Conservation (phyloP, 1,140 invertebrate genomes). For the Micrasema longulum region DNA sequence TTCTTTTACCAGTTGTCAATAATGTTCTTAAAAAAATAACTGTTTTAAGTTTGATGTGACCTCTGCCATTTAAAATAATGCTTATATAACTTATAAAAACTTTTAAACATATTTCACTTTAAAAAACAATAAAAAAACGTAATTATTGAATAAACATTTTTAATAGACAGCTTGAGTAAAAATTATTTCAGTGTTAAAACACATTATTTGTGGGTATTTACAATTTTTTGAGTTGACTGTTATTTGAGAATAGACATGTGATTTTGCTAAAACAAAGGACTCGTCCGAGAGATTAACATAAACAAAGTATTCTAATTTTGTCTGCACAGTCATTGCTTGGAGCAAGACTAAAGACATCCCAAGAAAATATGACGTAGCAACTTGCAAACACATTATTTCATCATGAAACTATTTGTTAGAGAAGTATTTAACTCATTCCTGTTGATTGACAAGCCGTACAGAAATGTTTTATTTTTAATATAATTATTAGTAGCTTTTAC, state of each 20-base stretch:
- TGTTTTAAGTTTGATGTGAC: too few species aligned
- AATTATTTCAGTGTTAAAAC: too few species aligned
- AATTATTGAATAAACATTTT: too few species aligned
- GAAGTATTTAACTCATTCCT: neutral
- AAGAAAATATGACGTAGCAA: neutral
- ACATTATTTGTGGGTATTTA: neutral
- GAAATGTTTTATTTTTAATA: constrained; percentile 1
- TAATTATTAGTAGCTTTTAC: constrained; percentile 4
- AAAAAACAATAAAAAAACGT: too few species aligned
- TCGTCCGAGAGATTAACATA: constrained; percentile 9
- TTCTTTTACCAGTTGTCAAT: too few species aligned
- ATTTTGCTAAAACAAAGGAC: constrained; percentile 19
- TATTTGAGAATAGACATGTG: neutral
- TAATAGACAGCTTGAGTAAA: too few species aligned
- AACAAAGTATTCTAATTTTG: constrained; percentile 13
- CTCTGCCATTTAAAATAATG: too few species aligned
- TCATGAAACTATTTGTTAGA: constrained; percentile 6
- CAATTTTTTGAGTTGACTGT: neutral
- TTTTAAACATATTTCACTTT: too few species aligned
- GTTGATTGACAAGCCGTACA: constrained; percentile 2
- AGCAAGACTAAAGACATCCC: neutral
- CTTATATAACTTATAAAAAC: too few species aligned
- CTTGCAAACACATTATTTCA: constrained; percentile 4
- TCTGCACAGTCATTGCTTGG: constrained; percentile 1
- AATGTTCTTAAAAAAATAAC: too few species aligned